Base-by-base conservation (phyloP, 92 coral and sea anemone species). In the Phenganax stokvisi region DNA sequence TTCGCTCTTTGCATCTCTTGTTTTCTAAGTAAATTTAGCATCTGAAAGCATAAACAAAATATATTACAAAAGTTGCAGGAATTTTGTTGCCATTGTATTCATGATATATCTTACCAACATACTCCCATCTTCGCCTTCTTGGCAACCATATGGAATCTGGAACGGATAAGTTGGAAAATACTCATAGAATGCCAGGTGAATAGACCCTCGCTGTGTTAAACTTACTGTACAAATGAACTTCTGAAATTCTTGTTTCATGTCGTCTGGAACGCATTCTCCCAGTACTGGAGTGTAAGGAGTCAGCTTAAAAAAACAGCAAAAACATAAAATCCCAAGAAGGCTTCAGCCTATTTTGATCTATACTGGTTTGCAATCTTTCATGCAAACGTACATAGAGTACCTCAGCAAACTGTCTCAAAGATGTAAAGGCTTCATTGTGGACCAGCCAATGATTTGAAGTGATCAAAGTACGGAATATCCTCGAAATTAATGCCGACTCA, bases 231-330 rank as follows among this genome's bases (percentile, higher is more conserved):
- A 79, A 65, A 79, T 79, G 54, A 79, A 79, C 55, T 62, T 47
- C 51, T 79, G 83, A 64, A 79, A 79, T 44, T 79, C 74, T 51
- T 51, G 61, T 53, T 79, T 79, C 73, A 94, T 75, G 10, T 72
- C 84, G 27, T 89, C 97, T 9, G 98, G 98, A 71, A 94, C 98
- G 85, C 98, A 94, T 66, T 94, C 96, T 17, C 92, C 91, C 91
- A 94, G 90, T 66, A 94, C 89, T 75, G 91, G 96, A 10, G 98
- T 92, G 74, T 90, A 92, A 3, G 83, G 98, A 8, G 98, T 94
- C 9, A 94, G 90, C 98, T 94, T 89, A 12, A 7, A 28, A 17
- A 9, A 31, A 44, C 37, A 66, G 59, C 59, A 65, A 9, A 28
- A 31, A 82, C 16, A 15, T 9, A 12, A 16, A 72, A 72, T 72